Percentiles rank a stretch among this genome's conserved stretches.
These are phyloP conservation scores for Gastracanthus pulcherrimus DNA, from an alignment of 2,888 invertebrate genomes.

Conservation along the genomic window DNA sequence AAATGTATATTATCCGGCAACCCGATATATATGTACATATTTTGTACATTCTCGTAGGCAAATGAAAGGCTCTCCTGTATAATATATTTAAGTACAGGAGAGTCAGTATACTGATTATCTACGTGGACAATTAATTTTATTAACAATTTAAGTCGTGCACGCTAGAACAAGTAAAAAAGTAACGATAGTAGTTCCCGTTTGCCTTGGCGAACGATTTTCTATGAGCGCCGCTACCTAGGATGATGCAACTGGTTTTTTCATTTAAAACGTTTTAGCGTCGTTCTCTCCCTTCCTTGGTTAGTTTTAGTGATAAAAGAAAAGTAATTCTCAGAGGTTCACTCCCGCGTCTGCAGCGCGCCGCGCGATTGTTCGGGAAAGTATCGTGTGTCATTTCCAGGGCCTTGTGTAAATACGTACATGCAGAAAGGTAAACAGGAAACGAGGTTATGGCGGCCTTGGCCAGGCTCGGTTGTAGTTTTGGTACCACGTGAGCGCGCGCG, in stretches of 20 bases:
- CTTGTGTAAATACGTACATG: not conserved
- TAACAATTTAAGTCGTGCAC: no score
- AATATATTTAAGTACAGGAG: no score
- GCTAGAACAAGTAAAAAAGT: not conserved
- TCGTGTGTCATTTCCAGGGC: not conserved
- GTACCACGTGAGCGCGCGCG: conserved; percentile 4
- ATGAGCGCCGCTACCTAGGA: not conserved
- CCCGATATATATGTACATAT: no score
- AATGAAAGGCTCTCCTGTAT: no score
- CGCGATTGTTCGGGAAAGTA: not conserved
- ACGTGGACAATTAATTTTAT: no score
- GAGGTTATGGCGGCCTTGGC: conserved; percentile 36
- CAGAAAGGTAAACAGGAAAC: conserved; percentile 51
- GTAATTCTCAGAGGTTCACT: not conserved
- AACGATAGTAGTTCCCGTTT: conserved; percentile 12
- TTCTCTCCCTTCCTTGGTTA: not conserved
- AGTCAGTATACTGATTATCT: no score
- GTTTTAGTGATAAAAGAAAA: not conserved
- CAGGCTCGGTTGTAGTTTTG: conserved; percentile 4
- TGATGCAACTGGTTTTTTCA: conserved; percentile 36
- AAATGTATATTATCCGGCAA: no score
- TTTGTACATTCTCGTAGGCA: no score
- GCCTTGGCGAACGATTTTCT: conserved; percentile 48
- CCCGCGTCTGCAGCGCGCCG: not conserved
- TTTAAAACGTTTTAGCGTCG: not conserved